A percentile compares a stretch with the other conserved stretches of the same genome.
Conservation (phyloP, 2,113 vertebrate genomes). For the Nannospalax galili region DNA sequence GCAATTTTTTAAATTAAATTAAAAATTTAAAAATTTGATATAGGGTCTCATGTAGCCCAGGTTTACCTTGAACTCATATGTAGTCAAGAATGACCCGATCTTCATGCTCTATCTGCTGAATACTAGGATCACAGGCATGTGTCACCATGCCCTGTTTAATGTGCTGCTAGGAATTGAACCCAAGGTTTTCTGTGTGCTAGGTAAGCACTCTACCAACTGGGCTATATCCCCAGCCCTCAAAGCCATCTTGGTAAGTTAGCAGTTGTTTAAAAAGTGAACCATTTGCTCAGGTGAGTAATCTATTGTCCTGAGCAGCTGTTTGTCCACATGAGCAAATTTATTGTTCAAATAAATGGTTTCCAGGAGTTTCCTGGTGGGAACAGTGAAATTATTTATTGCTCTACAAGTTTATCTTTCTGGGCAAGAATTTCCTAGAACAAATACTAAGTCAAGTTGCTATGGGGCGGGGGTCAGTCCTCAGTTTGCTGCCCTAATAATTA, state of each 20-base stretch:
- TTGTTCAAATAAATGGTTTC: conserved; percentile 50
- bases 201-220: neutral
- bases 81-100: neutral
- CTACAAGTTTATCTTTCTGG: conserved; percentile 7
- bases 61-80: neutral
- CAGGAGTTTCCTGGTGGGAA: conserved; percentile 43
- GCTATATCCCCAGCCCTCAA: neutral
- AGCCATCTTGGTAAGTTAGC: neutral
- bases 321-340: conserved; percentile 35
- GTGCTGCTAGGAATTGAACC: neutral
- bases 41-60: neutral
- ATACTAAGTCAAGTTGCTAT: neutral
- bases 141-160: neutral
- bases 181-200: neutral
- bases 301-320: neutral
- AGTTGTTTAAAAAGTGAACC: conserved; percentile 36
- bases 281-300: neutral
- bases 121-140: neutral
- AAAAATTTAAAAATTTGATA: neutral
- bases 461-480: conserved; percentile 9
- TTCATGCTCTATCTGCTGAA: neutral
- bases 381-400: conserved; percentile 41
- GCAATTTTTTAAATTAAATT: neutral
- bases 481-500: neutral
- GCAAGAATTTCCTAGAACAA: conserved; percentile 50